These are phyloP conservation scores for Psephotus haematonotus DNA, from an alignment of 2,113 vertebrate species.

Conservation along the genomic window DNA sequence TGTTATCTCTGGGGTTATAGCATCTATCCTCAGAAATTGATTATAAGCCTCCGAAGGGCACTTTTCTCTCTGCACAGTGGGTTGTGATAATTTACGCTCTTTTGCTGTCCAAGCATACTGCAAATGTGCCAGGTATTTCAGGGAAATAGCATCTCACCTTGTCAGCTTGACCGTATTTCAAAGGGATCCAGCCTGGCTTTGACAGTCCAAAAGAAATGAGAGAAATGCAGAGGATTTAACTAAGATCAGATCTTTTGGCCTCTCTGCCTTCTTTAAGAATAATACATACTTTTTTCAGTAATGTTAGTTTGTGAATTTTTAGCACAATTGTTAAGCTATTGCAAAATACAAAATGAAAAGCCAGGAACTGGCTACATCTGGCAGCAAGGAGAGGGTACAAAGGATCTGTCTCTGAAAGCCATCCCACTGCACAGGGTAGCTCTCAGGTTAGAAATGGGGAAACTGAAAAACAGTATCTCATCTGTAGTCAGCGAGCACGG, in stretches of 20 bases:
- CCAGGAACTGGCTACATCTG: conserved; percentile 13
- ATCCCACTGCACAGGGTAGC: background rate
- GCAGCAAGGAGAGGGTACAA: conserved; percentile 19
- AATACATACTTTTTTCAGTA: background rate
- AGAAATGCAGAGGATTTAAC: background rate
- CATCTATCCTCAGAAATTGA: background rate
- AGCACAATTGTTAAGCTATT: background rate
- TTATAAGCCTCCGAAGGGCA: background rate
- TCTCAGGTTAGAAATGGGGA: background rate
- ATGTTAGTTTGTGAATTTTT: background rate
- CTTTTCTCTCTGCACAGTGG: background rate
- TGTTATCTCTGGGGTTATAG: background rate
- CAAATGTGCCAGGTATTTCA: background rate
- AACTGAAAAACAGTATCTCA: background rate
- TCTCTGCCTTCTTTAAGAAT: background rate
- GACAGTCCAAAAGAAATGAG: background rate
- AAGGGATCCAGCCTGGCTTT: background rate
- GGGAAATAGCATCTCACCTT: background rate
- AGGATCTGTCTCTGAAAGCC: background rate
- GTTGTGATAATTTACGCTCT: background rate
- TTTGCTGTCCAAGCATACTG: background rate
- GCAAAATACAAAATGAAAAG: background rate
- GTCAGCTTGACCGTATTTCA: background rate
- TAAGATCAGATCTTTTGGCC: background rate
- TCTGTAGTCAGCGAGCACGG: background rate